Base-by-base conservation (phyloP, 1,140 invertebrate genomes). In the Drosophila punjabiensis region DNA sequence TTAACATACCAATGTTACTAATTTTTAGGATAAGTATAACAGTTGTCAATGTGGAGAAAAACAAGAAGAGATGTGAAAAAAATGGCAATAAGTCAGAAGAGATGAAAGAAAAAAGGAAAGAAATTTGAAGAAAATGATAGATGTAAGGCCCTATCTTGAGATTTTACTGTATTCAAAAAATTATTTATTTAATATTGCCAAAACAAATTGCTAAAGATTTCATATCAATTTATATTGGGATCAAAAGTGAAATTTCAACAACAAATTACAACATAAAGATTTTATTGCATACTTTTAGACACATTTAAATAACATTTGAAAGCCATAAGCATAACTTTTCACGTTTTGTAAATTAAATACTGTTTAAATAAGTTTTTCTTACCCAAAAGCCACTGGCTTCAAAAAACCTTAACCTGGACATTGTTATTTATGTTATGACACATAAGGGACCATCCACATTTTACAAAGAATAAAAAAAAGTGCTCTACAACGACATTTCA, bases 401-500 rank as follows among this genome's bases (percentile, higher is more conserved):
- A 24, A 14, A 60, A 24, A n/a, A 7, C 8, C 20, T 41, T 32
- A 33, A 43, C 35, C 10, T 53, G 30, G 35, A 30, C 61, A 28
- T 66, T 33, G 24, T n/a, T 28, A 37, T 20, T 37, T 67, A 68
- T 30, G 16, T 11, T 39, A 16, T 24, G 48, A 11, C 48, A 71
- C 48, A n/a, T 32, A 7, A 53, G 28, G 11, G 16, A 30, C 18
- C n/a, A 18, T 53, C 30, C 10, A 32, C 5, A 70, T 53, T 48
- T 66, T 32, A 35, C 24, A 53, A 32, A n/a, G 32, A 13, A 33
- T 45, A 35, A 33, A 45, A 18, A 53, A 28, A 28, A 16, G 1
- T 67, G n/a, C 64, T 35, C n/a, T 24, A 28, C 20, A 20, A 28
- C 52, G 43, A 70, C 66, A 59, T 50, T 70, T 53, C 47, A 62